These are phyloP conservation scores for Calyptommatus sinebrachiatus DNA, from an alignment of 2,113 vertebrate genomes.

Conservation along the genomic window DNA sequence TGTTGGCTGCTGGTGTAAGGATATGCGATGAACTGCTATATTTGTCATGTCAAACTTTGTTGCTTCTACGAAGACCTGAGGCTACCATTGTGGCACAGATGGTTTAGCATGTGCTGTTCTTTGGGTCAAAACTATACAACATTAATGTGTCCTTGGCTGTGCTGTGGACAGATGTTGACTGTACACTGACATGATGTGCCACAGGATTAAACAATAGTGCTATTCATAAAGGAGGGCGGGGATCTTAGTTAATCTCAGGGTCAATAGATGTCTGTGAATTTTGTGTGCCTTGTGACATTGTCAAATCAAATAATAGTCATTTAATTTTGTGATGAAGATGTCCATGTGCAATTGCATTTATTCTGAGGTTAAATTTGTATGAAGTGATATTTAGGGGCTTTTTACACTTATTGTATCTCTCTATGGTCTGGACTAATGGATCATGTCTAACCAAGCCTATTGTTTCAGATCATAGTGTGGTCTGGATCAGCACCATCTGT, in stretches of 20 bases:
- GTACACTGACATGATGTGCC: background rate
- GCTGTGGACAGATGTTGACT: background rate
- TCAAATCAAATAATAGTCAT: background rate
- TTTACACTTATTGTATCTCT: no score
- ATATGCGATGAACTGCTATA: background rate
- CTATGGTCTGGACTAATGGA: no score
- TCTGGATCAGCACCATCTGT: no score
- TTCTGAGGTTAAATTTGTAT: background rate
- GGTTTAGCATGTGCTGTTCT: background rate
- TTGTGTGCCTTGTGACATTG: background rate
- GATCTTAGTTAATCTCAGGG: no score
- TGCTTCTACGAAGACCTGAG: background rate
- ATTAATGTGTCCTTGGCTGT: background rate
- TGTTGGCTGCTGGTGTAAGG: conserved; percentile 1
- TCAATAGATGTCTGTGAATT: background rate
- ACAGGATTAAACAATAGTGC: no score
- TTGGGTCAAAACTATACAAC: background rate
- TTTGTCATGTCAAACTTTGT: background rate
- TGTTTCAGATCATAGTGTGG: no score
- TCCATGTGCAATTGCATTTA: background rate
- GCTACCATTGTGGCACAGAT: background rate
- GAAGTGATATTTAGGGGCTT: background rate
- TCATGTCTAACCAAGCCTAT: no score
- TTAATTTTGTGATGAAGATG: background rate
- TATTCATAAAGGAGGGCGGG: no score